phyloP scores from a whole-genome alignment of 2,888 invertebrate genomes.

The Hipparchia semele region DNA sequence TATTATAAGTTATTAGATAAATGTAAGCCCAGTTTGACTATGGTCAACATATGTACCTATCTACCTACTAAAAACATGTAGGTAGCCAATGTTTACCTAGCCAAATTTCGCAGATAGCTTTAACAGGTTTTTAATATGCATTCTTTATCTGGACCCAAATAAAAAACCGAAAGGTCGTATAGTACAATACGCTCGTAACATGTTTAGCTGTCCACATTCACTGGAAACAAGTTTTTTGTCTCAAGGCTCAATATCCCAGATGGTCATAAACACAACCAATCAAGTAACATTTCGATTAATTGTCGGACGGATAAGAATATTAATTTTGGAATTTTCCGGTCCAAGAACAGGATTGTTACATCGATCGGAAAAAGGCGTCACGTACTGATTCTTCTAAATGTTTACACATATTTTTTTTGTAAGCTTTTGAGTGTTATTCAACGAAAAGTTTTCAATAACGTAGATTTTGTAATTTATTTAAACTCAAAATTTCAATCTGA shows the following conservation, averaged over 20 bases:
- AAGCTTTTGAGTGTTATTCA: too few species aligned
- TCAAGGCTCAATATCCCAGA: constrained; percentile 52
- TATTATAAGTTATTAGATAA: too few species aligned
- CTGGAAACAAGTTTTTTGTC: constrained; percentile 54
- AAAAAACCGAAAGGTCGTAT: constrained; percentile 42
- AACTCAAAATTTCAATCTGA: too few species aligned
- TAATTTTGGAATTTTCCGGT: constrained; percentile 26
- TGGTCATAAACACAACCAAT: constrained; percentile 35
- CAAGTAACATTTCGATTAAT: constrained; percentile 29
- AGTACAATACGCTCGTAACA: constrained; percentile 27
- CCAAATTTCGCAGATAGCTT: constrained; percentile 17
- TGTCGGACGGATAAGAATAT: constrained; percentile 15
- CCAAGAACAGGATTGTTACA: constrained; percentile 9
- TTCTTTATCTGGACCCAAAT: constrained; percentile 29
- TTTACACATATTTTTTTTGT: too few species aligned
- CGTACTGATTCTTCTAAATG: not conserved
- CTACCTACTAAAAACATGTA: not conserved
- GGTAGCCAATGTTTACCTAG: not conserved
- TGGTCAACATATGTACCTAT: too few species aligned
- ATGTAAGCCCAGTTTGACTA: too few species aligned
- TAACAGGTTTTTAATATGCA: constrained; percentile 32
- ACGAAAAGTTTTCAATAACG: too few species aligned
- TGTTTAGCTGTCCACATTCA: constrained; percentile 44
- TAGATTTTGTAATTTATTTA: too few species aligned
- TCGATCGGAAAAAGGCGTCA: constrained; percentile 7